phyloP scores from a whole-genome alignment of 2,113 vertebrate species.

The Pseudorhombus dupliciocellatus region DNA sequence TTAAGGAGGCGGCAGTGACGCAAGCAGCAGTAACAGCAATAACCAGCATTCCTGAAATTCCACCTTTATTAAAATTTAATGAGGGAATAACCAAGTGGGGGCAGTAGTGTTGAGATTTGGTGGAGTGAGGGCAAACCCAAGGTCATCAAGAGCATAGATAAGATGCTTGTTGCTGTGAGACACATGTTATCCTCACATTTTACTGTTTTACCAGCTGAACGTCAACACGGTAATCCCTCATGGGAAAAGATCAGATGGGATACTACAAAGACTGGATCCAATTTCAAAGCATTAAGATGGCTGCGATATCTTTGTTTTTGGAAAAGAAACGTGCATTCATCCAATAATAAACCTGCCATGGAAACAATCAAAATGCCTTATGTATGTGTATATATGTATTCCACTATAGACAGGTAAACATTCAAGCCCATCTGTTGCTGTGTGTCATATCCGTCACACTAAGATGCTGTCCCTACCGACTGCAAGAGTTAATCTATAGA shows the following conservation, averaged over 20 bases:
- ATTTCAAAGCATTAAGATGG: constrained; percentile 67
- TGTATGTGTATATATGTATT: constrained; percentile 33
- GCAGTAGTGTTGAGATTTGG: constrained; percentile 49
- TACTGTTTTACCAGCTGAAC: constrained; percentile 52
- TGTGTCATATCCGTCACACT: constrained; percentile 38
- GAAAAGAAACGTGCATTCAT: constrained; percentile 62
- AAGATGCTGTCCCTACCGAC: constrained; percentile 45
- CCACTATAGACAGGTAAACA: constrained; percentile 19
- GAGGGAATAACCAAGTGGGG: constrained; percentile 60
- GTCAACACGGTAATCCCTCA: constrained; percentile 52
- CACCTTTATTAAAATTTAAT: constrained; percentile 76
- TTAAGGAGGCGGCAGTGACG: neutral
- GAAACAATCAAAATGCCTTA: constrained; percentile 54
- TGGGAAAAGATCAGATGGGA: constrained; percentile 65
- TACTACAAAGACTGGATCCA: constrained; percentile 47
- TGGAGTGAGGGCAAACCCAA: constrained; percentile 38
- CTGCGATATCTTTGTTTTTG: constrained; percentile 65
- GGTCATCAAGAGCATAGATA: constrained; percentile 50
- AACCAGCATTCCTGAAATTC: constrained; percentile 71
- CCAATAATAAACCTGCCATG: constrained; percentile 37
- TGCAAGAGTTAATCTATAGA: constrained; percentile 73
- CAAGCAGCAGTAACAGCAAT: constrained; percentile 20
- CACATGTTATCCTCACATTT: constrained; percentile 52
- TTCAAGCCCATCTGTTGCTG: constrained; percentile 38
- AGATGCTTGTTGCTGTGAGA: constrained; percentile 54